Evolutionary conservation across 2,888 invertebrate species (phyloP).

Genomic region (Lithosia quadra): DNA sequence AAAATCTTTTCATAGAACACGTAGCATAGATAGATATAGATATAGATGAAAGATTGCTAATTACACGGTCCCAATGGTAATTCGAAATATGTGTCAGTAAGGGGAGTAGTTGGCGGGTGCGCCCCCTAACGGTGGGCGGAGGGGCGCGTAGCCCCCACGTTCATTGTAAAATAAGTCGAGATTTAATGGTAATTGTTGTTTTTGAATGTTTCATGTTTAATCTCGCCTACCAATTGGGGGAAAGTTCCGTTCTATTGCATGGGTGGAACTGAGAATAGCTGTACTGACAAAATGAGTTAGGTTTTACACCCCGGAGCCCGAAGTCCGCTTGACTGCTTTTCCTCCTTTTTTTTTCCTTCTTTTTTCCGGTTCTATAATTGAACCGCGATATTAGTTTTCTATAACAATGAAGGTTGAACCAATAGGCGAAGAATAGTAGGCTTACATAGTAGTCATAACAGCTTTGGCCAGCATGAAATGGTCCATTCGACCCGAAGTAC

Average conservation of each 20-base stretch:
- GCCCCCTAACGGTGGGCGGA: not conserved
- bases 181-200: not conserved
- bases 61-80: slow-evolving; percentile 4
- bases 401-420: too few species aligned
- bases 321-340: too few species aligned
- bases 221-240: not conserved
- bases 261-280: too few species aligned
- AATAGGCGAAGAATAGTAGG: not conserved
- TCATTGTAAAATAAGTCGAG: not conserved
- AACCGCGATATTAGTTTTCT: too few species aligned
- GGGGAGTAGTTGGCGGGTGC: not conserved
- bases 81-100: slow-evolving; percentile 1
- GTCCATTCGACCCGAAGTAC: not conserved
- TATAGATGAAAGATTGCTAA: not conserved
- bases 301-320: too few species aligned
- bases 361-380: too few species aligned
- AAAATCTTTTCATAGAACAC: not conserved
- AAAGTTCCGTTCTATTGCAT: not conserved
- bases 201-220: slow-evolving; percentile 1
- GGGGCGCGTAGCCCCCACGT: not conserved
- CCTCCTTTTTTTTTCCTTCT: too few species aligned
- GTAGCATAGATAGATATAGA: too few species aligned
- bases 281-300: too few species aligned
- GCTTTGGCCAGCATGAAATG: not conserved
- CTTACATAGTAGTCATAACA: not conserved